Percentiles rank a stretch among this genome's conserved stretches.
phyloP scores from a whole-genome alignment of 2,797 vertebrate species.

The Sebastes wilsoni region DNA sequence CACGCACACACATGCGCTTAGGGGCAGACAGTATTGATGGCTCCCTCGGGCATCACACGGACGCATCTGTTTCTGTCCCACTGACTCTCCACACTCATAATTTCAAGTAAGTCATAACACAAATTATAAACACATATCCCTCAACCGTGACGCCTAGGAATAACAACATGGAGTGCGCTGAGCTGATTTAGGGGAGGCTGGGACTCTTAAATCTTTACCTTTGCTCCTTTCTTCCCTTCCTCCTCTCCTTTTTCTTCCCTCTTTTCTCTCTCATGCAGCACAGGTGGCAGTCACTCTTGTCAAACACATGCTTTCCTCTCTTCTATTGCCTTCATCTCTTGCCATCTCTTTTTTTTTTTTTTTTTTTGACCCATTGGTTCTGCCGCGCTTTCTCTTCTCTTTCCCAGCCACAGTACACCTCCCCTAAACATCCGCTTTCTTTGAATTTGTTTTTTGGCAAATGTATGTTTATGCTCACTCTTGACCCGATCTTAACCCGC shows the following conservation, averaged over 20 bases:
- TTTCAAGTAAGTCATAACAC: conserved; percentile 85
- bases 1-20: conserved; percentile 46
- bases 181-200: conserved; percentile 78
- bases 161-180: conserved; percentile 80
- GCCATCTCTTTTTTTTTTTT: background rate
- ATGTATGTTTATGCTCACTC: conserved; percentile 32
- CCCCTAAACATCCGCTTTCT: background rate
- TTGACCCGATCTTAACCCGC: conserved; percentile 67
- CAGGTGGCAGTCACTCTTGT: conserved; percentile 68
- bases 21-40: conserved; percentile 76
- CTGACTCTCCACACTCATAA: conserved; percentile 80
- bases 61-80: conserved; percentile 83
- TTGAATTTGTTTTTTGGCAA: conserved; percentile 34
- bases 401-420: background rate
- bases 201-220: conserved; percentile 81
- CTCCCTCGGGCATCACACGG: conserved; percentile 74
- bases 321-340: conserved; percentile 37
- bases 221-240: conserved; percentile 56
- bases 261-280: conserved; percentile 26
- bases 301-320: conserved; percentile 34
- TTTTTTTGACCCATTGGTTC: background rate
- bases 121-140: conserved; percentile 86
- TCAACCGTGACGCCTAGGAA: conserved; percentile 81
- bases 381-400: background rate
- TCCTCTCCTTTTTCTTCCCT: conserved; percentile 15